Conservation (phyloP, 2,888 invertebrate genomes). For the Pedicia rivosa region DNA sequence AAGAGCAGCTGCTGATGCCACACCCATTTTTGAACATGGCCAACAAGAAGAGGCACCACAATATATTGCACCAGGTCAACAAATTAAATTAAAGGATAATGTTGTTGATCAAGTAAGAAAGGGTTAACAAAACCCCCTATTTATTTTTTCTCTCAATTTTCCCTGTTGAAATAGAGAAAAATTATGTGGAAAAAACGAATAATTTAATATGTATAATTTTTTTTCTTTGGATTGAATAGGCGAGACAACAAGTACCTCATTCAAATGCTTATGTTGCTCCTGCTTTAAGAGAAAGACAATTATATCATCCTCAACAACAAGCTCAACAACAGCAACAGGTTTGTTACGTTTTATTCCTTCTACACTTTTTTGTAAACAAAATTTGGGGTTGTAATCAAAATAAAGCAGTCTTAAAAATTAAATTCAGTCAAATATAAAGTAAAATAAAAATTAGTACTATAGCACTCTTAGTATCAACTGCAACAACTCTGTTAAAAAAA, state of each 20-base stretch:
- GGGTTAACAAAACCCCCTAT: too few species aligned
- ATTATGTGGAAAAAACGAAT: background rate
- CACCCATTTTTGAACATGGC: constrained; percentile 31
- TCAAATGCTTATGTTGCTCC: constrained; percentile 27
- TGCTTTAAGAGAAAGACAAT: constrained; percentile 28
- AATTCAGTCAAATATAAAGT: too few species aligned
- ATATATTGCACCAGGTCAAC: constrained; percentile 34
- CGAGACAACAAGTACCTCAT: constrained; percentile 20
- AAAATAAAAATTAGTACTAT: too few species aligned
- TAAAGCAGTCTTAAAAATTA: too few species aligned
- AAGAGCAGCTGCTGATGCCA: constrained; percentile 29
- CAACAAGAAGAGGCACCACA: constrained; percentile 32
- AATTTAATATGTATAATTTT: background rate
- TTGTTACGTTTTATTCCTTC: too few species aligned
- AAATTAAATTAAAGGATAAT: constrained; percentile 30
- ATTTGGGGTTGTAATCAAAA: too few species aligned
- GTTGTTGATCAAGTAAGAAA: constrained; percentile 27
- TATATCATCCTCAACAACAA: constrained; percentile 21
- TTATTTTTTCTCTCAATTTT: too few species aligned
- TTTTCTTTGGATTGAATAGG: constrained; percentile 17
- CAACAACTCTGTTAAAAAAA: too few species aligned
- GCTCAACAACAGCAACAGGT: constrained; percentile 19
- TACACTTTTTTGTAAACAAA: too few species aligned
- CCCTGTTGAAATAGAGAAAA: too few species aligned
- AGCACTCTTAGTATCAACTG: too few species aligned